Evolutionary conservation across 2,113 vertebrate species (phyloP).

Genomic region (Myotis lucifugus): DNA sequence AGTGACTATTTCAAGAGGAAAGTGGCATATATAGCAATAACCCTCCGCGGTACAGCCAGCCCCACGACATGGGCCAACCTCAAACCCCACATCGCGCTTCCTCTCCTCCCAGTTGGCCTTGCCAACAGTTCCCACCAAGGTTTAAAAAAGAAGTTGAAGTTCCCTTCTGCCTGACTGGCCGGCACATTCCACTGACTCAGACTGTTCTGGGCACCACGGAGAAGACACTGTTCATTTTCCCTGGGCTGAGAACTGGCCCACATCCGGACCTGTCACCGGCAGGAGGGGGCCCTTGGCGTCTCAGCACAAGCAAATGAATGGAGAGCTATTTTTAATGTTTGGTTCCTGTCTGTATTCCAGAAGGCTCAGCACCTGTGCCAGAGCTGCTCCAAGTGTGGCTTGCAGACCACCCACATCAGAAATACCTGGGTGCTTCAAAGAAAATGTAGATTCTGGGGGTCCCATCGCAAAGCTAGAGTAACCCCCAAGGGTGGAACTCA

Average conservation of each 20-base stretch:
- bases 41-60: not conserved
- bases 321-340: slow-evolving; percentile 61
- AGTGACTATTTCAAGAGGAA: slow-evolving; percentile 42
- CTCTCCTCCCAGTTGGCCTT: slow-evolving; percentile 57
- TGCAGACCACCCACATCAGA: not conserved
- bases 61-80: not conserved
- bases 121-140: slow-evolving; percentile 68
- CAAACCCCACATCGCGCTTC: slow-evolving; percentile 32
- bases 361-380: slow-evolving; percentile 63
- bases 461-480: not conserved
- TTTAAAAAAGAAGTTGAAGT: slow-evolving; percentile 67
- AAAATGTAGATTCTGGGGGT: not conserved
- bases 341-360: slow-evolving; percentile 61
- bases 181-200: slow-evolving; percentile 71
- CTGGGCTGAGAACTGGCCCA: slow-evolving; percentile 62
- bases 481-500: not conserved
- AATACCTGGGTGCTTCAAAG: not conserved
- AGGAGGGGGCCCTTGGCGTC: slow-evolving; percentile 56
- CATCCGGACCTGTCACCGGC: slow-evolving; percentile 72
- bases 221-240: slow-evolving; percentile 73
- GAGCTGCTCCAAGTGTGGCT: not conserved
- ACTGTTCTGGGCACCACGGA: slow-evolving; percentile 43
- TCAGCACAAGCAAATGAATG: slow-evolving; percentile 51
- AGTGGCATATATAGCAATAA: not conserved
- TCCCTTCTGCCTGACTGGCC: slow-evolving; percentile 73